Conservation (phyloP, 2,888 invertebrate genomes). For the Drosophila siamana region DNA sequence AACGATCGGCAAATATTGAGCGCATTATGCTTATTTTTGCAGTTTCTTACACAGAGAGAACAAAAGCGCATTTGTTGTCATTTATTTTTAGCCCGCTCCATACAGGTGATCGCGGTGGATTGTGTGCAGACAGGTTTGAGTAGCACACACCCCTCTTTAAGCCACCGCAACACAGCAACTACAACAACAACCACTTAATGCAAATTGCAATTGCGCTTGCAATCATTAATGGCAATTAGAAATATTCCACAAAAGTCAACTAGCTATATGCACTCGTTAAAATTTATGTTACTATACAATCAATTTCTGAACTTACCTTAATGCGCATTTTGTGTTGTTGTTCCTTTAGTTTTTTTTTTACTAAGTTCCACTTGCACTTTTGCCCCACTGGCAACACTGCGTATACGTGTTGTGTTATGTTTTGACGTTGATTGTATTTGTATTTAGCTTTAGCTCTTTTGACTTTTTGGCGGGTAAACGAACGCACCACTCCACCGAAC, state of each 20-base stretch:
- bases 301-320: slow-evolving; percentile 60
- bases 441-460: slow-evolving; percentile 1
- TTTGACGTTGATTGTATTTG: neutral
- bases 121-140: slow-evolving; percentile 47
- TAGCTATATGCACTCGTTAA: neutral
- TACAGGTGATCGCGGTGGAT: slow-evolving; percentile 41
- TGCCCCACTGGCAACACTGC: slow-evolving; percentile 59
- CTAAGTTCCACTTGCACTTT: slow-evolving; percentile 31
- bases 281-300: neutral
- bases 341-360: neutral
- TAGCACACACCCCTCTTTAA: slow-evolving; percentile 61
- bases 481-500: slow-evolving; percentile 19
- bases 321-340: slow-evolving; percentile 36
- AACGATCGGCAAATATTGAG: slow-evolving; percentile 22
- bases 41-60: slow-evolving; percentile 61
- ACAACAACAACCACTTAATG: slow-evolving; percentile 15
- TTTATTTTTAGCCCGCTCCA: slow-evolving; percentile 54
- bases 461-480: slow-evolving; percentile 47
- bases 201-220: neutral
- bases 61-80: slow-evolving; percentile 67
- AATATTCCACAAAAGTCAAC: neutral
- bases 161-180: neutral
- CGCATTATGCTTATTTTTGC: slow-evolving; percentile 65
- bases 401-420: slow-evolving; percentile 59
- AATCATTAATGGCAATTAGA: slow-evolving; percentile 12